Evolutionary conservation across 2,113 vertebrate species (phyloP).

Genomic region (Sebastes schlegelii): DNA sequence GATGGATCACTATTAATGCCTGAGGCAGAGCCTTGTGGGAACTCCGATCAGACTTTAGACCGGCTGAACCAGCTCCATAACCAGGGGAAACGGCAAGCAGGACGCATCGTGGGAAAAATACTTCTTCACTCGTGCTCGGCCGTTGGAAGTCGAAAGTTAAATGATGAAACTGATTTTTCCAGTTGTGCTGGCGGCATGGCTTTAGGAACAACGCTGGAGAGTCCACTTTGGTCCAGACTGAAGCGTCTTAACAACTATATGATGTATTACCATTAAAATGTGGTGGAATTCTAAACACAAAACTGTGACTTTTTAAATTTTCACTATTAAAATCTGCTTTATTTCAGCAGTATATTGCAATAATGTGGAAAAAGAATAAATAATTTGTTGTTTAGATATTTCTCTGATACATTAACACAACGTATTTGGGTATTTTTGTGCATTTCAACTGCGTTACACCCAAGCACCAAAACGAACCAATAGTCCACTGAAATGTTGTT

Average conservation of each 20-base stretch:
- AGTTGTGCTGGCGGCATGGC: neutral
- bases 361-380: neutral
- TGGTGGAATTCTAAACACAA: too few relatives aligned
- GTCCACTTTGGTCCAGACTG: neutral
- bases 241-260: too few relatives aligned
- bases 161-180: neutral
- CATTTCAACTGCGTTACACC: too few relatives aligned
- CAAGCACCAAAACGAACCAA: neutral
- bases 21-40: constrained; percentile 43
- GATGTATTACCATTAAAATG: too few relatives aligned
- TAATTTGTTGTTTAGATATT: neutral
- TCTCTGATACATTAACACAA: neutral
- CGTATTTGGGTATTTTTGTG: neutral
- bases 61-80: constrained; percentile 64
- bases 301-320: too few relatives aligned
- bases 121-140: neutral
- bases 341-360: neutral
- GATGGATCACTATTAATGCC: constrained; percentile 43
- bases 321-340: too few relatives aligned
- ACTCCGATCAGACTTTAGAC: constrained; percentile 48
- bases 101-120: constrained; percentile 53
- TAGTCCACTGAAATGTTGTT: neutral
- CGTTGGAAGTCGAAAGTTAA: neutral
- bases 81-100: constrained; percentile 23
- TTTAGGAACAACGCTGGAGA: neutral